Evolutionary conservation across 2,888 invertebrate species (phyloP), one percentile per base, ranked within the genome.

Genomic region (Hirudinaria manillensis): DNA sequence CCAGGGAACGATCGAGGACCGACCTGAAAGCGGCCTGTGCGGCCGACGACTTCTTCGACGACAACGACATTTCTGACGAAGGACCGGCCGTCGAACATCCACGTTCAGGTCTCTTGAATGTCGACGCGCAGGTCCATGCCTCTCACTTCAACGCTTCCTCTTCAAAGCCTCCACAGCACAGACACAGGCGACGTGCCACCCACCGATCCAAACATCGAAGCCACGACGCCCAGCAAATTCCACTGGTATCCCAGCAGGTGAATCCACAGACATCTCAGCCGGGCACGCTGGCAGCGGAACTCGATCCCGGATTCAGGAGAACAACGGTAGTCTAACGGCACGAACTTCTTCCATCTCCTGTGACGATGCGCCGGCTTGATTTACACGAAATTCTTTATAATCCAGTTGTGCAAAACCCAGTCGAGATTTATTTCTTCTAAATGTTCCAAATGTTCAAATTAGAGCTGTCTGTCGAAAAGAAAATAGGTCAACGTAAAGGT

Each of bases 61-160:
- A 68, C 67, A 67, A 67, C 32, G 68, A 68, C 36, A 32, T 29
- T 32, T 32, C 32, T 68, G 68, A 68, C 36, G 68, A 16, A 34
- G 36, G 34, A 32, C n/a, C 36, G 4, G 36, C n/a, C 36, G 3
- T 32, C 36, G 68, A 68, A 1, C 68, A 13, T 21, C n/a, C 32
- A 7, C 34, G 36, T n/a, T 32, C 34, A 4, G 68, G 36, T 34
- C 36, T 68, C 36, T 24, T 68, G 29, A 68, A 68, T 36, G 68
- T 68, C 4, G 36, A 68, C 21, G 68, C 68, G 10, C 34, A 68
- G n/a, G 68, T 68, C 10, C 68, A 68, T 32, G 68, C 68, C n/a
- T 68, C 34, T 36, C 68, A 68, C 36, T 36, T 68, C n/a, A 32
- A 32, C 16, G 7, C 13, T n/a, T 68, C 68, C 32, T n/a, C 68